A percentile compares a stretch with the other conserved stretches of the same genome.
These are phyloP conservation scores for zebrafish (Danio rerio) DNA, from an alignment of 2,113 vertebrate species.

Conservation along the genomic window GRCz12tu NC_133180.1:39508501-39509000, in stretches of 20 bases:
- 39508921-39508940: background rate
- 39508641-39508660: background rate
- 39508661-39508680: constrained; percentile 67
- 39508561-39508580: no score
- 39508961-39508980: background rate
- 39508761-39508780: constrained; percentile 77
- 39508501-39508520: no score
- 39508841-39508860: background rate
- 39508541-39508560: no score
- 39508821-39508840: constrained; percentile 68
- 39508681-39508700: constrained; percentile 80
- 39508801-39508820: constrained; percentile 74
- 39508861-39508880: background rate
- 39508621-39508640: background rate
- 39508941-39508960: background rate
- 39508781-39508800: constrained; percentile 79
- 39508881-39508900: background rate
- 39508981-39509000: background rate
- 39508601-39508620: no score
- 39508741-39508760: constrained; percentile 78
- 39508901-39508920: background rate
- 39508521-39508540: no score
- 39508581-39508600: no score
- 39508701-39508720: constrained; percentile 56
- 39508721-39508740: constrained; percentile 78